phyloP scores from a whole-genome alignment of 1,140 invertebrate genomes.

The Littorina saxatilis region DNA sequence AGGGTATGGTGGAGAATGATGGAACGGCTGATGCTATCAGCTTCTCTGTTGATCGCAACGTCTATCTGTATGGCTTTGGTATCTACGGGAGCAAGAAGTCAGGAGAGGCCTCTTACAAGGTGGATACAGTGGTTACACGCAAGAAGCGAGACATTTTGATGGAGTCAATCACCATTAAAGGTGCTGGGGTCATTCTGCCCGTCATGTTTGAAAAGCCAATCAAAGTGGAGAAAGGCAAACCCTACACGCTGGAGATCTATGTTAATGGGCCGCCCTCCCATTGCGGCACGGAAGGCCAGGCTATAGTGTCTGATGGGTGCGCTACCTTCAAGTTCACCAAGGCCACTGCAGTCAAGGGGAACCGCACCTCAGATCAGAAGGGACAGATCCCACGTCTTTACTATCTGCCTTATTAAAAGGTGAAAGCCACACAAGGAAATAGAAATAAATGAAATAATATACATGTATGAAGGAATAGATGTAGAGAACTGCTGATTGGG shows the following conservation, averaged over 20 bases:
- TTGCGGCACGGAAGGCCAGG: constrained; percentile 37
- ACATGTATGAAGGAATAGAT: too few relatives aligned
- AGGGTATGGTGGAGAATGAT: constrained; percentile 23
- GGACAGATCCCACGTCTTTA: constrained; percentile 50
- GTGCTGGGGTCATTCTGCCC: constrained; percentile 46
- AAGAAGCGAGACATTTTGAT: constrained; percentile 48
- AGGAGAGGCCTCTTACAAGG: constrained; percentile 36
- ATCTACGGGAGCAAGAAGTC: constrained; percentile 45
- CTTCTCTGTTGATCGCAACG: constrained; percentile 36
- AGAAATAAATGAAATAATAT: too few relatives aligned
- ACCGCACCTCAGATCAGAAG: constrained; percentile 22
- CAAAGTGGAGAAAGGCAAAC: constrained; percentile 35
- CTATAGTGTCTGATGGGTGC: background rate
- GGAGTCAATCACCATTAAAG: constrained; percentile 44
- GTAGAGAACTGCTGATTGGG: too few relatives aligned
- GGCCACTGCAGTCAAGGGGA: constrained; percentile 30
- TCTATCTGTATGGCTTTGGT: constrained; percentile 45
- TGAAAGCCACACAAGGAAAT: too few relatives aligned
- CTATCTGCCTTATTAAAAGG: constrained; percentile 44
- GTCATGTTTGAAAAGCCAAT: constrained; percentile 43
- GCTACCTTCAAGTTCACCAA: constrained; percentile 40
- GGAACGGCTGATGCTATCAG: constrained; percentile 38
- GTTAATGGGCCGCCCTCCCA: constrained; percentile 40
- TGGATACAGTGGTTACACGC: constrained; percentile 37
- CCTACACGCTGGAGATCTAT: constrained; percentile 46